These are phyloP conservation scores for Litoditis marina DNA, from an alignment of 2,888 invertebrate species.

Conservation along the genomic window DNA sequence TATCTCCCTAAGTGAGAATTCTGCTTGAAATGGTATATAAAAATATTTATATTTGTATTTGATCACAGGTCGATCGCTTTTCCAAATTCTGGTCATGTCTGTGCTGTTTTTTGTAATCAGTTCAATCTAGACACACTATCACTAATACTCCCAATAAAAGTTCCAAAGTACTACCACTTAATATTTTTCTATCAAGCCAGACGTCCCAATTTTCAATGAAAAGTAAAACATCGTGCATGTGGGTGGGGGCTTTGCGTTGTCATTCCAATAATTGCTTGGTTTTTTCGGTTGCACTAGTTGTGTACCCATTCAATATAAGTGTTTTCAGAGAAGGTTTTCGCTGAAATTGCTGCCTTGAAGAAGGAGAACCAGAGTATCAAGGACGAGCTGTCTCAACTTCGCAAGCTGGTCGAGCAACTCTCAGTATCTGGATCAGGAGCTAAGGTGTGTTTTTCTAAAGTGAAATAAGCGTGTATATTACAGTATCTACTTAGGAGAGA, in stretches of 20 bases:
- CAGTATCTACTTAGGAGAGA: too few relatives aligned
- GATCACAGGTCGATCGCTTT: too few relatives aligned
- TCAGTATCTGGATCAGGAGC: constrained; percentile 6
- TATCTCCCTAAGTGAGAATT: too few relatives aligned
- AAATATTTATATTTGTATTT: too few relatives aligned
- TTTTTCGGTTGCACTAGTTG: neutral
- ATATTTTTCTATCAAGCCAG: too few relatives aligned
- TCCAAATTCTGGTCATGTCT: neutral
- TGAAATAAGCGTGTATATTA: too few relatives aligned
- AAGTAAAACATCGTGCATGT: too few relatives aligned
- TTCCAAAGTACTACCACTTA: too few relatives aligned
- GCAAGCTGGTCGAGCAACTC: constrained; percentile 35
- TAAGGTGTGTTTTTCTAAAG: constrained; percentile 7
- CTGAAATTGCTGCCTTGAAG: constrained; percentile 27
- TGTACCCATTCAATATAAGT: neutral
- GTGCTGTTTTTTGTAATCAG: neutral
- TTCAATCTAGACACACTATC: neutral
- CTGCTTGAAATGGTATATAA: too few relatives aligned
- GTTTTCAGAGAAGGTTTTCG: neutral
- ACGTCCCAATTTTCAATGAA: too few relatives aligned
- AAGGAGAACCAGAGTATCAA: constrained; percentile 33
- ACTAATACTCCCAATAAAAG: too few relatives aligned
- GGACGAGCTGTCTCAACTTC: constrained; percentile 31
- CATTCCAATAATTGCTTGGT: neutral
- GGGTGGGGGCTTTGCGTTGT: too few relatives aligned